These are phyloP conservation scores for Agrochola macilenta DNA, from an alignment of 2,888 invertebrate genomes.

Conservation along the genomic window DNA sequence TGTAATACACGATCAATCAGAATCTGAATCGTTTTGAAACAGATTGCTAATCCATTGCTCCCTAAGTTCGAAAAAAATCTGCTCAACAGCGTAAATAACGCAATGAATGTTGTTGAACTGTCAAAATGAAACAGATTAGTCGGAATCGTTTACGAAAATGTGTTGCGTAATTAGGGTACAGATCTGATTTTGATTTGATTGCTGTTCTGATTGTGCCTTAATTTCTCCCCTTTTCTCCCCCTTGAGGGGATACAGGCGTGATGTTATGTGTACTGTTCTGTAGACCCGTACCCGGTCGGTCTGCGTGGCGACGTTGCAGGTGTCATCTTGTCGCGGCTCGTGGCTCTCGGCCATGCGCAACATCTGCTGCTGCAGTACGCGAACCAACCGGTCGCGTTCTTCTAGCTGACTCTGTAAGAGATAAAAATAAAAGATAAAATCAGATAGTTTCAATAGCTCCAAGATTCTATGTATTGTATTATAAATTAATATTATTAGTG, in stretches of 20 bases:
- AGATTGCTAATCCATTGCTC: no score
- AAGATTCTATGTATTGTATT: neutral
- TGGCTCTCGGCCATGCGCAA: conserved; percentile 89
- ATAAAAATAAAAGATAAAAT: neutral
- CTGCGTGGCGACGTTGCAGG: conserved; percentile 95
- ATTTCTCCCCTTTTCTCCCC: neutral
- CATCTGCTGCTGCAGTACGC: conserved; percentile 94
- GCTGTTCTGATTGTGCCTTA: neutral
- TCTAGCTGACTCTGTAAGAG: conserved; percentile 94
- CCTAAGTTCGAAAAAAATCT: no score
- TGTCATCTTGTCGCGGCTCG: conserved; percentile 89
- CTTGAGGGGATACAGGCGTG: neutral
- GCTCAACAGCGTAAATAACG: no score
- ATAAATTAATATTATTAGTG: neutral
- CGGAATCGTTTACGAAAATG: no score
- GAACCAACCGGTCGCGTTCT: conserved; percentile 95
- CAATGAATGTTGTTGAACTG: no score
- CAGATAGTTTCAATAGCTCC: neutral
- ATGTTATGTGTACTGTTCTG: neutral
- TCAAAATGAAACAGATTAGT: no score
- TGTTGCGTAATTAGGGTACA: no score
- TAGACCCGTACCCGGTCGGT: conserved; percentile 93
- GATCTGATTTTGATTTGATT: no score
- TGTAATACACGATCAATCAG: no score
- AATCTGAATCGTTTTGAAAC: no score